A percentile compares a stretch with the other conserved stretches of the same genome.
These are phyloP conservation scores for Acipenser transmontanus DNA, from an alignment of 2,797 vertebrate genomes.

Conservation along the genomic window DNA sequence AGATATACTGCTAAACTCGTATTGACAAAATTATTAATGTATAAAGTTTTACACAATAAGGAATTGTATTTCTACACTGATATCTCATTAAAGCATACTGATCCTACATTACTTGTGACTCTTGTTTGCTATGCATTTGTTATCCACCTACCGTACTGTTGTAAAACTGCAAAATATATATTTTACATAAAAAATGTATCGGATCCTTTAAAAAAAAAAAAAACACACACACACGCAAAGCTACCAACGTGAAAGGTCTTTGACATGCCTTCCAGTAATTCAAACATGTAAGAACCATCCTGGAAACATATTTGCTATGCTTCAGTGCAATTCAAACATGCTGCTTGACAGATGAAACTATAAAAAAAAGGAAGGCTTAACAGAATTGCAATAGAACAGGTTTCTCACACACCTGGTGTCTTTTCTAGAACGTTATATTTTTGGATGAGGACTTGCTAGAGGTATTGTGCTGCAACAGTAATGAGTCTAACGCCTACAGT, in stretches of 20 bases:
- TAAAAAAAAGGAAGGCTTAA: no score
- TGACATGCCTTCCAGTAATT: background rate
- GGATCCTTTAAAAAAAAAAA: no score
- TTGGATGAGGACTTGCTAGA: no score
- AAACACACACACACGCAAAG: background rate
- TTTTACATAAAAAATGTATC: background rate
- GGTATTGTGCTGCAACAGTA: no score
- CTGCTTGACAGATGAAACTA: background rate
- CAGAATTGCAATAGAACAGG: no score
- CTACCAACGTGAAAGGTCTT: background rate
- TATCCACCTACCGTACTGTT: conserved; percentile 2
- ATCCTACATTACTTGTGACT: conserved; percentile 59
- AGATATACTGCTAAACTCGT: conserved; percentile 69
- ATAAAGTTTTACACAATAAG: conserved; percentile 80
- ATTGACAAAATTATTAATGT: conserved; percentile 77
- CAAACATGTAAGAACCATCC: background rate
- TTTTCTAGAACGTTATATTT: no score
- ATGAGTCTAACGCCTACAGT: no score
- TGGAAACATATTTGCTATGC: background rate
- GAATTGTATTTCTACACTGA: conserved; percentile 97
- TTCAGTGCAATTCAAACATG: conserved; percentile 4
- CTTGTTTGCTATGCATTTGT: conserved; percentile 31
- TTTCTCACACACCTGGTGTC: no score
- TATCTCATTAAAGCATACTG: conserved; percentile 97
- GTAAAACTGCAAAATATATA: conserved; percentile 3